Evolutionary conservation across 1,140 invertebrate species (phyloP).

Genomic region (Bombus consobrinus): DNA sequence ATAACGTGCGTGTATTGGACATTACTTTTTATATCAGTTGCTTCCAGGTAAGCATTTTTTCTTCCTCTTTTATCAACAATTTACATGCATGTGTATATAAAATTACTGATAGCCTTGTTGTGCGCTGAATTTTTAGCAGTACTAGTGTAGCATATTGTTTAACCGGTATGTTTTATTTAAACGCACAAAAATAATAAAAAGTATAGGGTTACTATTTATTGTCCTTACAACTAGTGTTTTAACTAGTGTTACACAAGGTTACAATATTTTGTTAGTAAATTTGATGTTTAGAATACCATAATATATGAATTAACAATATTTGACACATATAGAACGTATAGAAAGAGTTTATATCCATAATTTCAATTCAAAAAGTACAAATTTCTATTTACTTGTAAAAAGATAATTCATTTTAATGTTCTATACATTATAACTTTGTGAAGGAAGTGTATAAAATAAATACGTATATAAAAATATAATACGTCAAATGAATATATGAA

Average conservation of each 20-base stretch:
- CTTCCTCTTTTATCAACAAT: not conserved
- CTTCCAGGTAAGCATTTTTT: conserved; percentile 81
- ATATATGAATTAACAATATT: not conserved
- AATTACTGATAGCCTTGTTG: not conserved
- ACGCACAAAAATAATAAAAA: not conserved
- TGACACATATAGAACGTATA: not conserved
- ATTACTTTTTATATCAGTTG: conserved; percentile 83
- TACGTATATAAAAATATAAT: not conserved
- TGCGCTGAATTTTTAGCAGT: not conserved
- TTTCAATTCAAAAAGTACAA: not conserved
- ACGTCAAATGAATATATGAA: not conserved
- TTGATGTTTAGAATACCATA: not conserved
- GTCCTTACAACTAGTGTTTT: not conserved
- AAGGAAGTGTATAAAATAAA: not conserved
- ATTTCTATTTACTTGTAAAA: not conserved
- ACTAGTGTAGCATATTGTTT: not conserved
- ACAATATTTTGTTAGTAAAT: not conserved
- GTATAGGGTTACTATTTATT: not conserved
- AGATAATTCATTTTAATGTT: not conserved
- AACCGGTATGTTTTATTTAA: not conserved
- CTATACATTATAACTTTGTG: not conserved
- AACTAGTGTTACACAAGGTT: not conserved
- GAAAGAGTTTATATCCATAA: not conserved
- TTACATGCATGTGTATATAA: not conserved
- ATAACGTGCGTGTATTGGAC: conserved; percentile 84